Base-by-base conservation (phyloP, 2,888 invertebrate genomes). In the Eristalinus aeneus region DNA sequence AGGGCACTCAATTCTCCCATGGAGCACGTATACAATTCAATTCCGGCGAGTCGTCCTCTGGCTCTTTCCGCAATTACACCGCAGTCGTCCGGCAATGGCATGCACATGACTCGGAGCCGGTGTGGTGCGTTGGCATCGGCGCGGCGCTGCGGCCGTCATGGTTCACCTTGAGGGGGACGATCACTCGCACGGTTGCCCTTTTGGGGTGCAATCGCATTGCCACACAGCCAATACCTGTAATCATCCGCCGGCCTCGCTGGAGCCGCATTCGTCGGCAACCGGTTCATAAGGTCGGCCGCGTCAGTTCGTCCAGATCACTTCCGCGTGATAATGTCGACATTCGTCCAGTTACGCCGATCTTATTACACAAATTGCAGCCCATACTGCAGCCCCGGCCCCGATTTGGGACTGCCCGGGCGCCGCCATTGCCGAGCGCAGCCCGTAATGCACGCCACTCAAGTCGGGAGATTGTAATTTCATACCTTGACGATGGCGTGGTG, bases 251-350 rank as follows among this genome's bases (percentile, higher is more conserved):
- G 12, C 63, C 20, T 5, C 22, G 27, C 27, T 27, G 54, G 58
- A 31, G 31, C 46, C 22, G 63, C 34, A 8, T 0, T 16, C n/a
- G 71, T 64, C 78, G 54, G 6, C 75, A 80, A 86, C 81, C 82
- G 77, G 86, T 86, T 86, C 86, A 86, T 86, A 86, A 82, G 86
- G 86, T 86, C 82, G 86, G 56, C 56, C 22, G 58, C 12, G 36
- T 58, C 16, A 22, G 58, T n/a, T 60, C 65, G 67, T 34, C 36
- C 34, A 74, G 86, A 86, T 86, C 77, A 86, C 86, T 86, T 86
- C 86, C 86, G 86, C 74, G 77, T 86, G 86, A 86, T 86, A 86
- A 86, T 86, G 86, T 82, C 86, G 82, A 82, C 86, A 86, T 86
- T 86, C 86, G 86, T 82, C 82, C 86, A 77, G 77, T 82, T 82